Evolutionary conservation across 2,113 vertebrate genomes (phyloP), one percentile per base, ranked within the genome.

Genomic region (Scortum barcoo): DNA sequence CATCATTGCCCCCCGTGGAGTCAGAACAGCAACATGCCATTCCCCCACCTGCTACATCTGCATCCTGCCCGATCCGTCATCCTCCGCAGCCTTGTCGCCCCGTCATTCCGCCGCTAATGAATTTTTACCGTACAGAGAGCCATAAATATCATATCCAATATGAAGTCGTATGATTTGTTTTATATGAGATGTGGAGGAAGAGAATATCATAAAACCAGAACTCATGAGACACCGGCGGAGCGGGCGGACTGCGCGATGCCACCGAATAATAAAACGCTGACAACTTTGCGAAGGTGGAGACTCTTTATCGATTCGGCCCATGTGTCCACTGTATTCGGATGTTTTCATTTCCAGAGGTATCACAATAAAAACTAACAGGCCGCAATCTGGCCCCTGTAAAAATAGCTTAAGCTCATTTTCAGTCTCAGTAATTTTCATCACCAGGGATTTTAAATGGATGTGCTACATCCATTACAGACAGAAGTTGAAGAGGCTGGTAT

Each of bases 361-460:
- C 46, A 76, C 71, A 84, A 74, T 91, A 85, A 91, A 91, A 91
- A 80, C 65, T 38, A 62, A 62, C 50, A 44, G 65, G 61, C 56
- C 50, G 84, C 75, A 78, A 78, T 78, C 74, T 11, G 71, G n/a
- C 48, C 44, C 76, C 24, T 78, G 84, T 90, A 82, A 88, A 91
- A 90, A 78, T 76, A 85, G 66, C 90, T 87, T 72, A 58, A 72
- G 44, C 80, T 90, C 73, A 91, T 94, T 92, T 94, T 90, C 78
- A 81, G 72, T 90, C 71, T 80, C 51, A 66, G 82, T 91, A 76
- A 88, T 88, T 92, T 92, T 83, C 78, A 89, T 70, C 71, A 78
- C 67, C 19, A 11, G 83, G 77, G 88, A 88, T 73, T 90, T 88
- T 51, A 89, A 92, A 89, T 82, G 61, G 84, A 73, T 75, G 78